Conservation (phyloP, 2,888 invertebrate species). For the Cheilosia variabilis region DNA sequence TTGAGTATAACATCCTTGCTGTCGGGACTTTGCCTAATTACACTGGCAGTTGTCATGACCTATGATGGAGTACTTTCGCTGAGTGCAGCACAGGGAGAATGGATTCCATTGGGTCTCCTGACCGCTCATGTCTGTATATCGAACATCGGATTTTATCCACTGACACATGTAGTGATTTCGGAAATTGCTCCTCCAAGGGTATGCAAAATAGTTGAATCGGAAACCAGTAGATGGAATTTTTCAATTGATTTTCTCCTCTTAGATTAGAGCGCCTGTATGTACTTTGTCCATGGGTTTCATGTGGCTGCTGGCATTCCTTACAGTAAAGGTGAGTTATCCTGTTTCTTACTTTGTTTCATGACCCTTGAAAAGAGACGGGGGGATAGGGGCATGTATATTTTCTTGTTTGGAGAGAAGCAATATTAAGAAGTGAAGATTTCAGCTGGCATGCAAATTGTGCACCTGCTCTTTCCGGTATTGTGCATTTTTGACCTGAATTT, state of each 20-base stretch:
- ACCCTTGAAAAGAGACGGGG: no score
- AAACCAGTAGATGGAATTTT: not conserved
- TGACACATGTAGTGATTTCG: conserved; percentile 79
- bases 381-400: no score
- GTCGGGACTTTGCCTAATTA: conserved; percentile 77
- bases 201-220: conserved; percentile 2
- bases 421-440: no score
- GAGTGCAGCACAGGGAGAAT: conserved; percentile 63
- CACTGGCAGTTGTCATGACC: conserved; percentile 76
- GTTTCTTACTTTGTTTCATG: no score
- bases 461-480: no score
- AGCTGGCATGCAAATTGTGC: no score
- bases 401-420: no score
- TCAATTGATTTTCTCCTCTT: conserved; percentile 1
- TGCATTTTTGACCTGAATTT: no score
- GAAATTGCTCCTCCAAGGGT: conserved; percentile 81
- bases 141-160: conserved; percentile 79
- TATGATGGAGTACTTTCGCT: conserved; percentile 64
- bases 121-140: conserved; percentile 78
- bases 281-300: conserved; percentile 44
- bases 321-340: conserved; percentile 60
- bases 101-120: conserved; percentile 78
- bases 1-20: conserved; percentile 78
- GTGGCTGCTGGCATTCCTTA: conserved; percentile 62
- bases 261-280: conserved; percentile 48